Evolutionary conservation across 2,797 vertebrate genomes (phyloP), one percentile per base, ranked within the genome.

Genomic region (Pseudopleuronectes americanus): DNA sequence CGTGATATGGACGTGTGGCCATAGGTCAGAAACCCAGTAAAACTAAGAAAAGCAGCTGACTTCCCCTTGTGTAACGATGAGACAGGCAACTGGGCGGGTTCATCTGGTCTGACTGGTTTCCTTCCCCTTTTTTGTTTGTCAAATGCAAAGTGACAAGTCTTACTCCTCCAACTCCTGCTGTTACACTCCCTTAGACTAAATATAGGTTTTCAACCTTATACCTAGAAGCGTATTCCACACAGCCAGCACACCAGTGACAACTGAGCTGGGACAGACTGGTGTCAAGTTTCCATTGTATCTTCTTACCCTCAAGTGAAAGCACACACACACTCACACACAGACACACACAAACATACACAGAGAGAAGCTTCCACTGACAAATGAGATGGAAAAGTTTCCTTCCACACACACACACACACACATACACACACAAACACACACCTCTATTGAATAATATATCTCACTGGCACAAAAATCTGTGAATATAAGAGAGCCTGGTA

Each of bases 241-340:
- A 51, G 49, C 68, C 4, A 47, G 33, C 41, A 73, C 53, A 58
- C 41, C 67, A 49, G 57, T 60, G 77, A 81, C 73, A 84, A 66
- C 69, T 83, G 87, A 85, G 73, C 87, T 57, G 80, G 65, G 83
- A 66, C 57, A 41, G 36, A 41, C 53, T 56, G 63, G 61, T 78
- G 88, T 80, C 16, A 63, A 86, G 80, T 91, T 90, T 89, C 88
- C 77, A 79, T 56, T 86, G 81, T 85, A 84, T 89, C 88, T 12
- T 31, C 71, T 87, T 87, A 85, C 83, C 77, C 81, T 71, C 59
- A 83, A 87, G 80, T 73, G 81, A 88, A 90, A 86, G 78, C 79
- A 48, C 21, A 45, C 64, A 67, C 54, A 51, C 45, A 49, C 55
- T 61, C 62, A 24, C 45, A 48, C 66, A 74, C 28, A 69, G 49